These are phyloP conservation scores for Coranthus polyacanthus DNA, from an alignment of 2,797 vertebrate genomes.

Conservation along the genomic window DNA sequence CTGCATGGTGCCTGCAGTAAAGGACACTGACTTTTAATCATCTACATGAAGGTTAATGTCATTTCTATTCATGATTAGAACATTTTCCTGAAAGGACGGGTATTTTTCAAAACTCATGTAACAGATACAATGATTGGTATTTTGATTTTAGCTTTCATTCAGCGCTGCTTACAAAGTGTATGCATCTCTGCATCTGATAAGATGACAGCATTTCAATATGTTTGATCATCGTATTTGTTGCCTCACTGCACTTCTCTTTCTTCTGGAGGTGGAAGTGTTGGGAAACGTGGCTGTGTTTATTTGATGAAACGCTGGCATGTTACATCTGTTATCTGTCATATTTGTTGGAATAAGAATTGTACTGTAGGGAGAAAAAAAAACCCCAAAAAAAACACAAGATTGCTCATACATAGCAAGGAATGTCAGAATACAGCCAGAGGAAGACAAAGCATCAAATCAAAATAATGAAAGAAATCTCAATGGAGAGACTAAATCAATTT, in stretches of 20 bases:
- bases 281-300: slow-evolving; percentile 6
- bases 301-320: slow-evolving; percentile 42
- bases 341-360: slow-evolving; percentile 36
- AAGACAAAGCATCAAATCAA: slow-evolving; percentile 27
- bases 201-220: slow-evolving; percentile 19
- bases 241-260: slow-evolving; percentile 4
- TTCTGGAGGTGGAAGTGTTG: slow-evolving; percentile 9
- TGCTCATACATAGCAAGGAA: slow-evolving; percentile 15
- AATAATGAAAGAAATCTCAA: slow-evolving; percentile 27
- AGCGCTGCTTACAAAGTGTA: neutral
- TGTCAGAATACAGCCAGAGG: slow-evolving; percentile 32
- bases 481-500: slow-evolving; percentile 15
- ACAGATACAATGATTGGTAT: neutral
- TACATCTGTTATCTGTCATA: slow-evolving; percentile 56
- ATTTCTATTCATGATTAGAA: too few relatives aligned
- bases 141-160: slow-evolving; percentile 5
- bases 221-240: slow-evolving; percentile 40
- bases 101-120: slow-evolving; percentile 10
- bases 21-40: slow-evolving; percentile 47
- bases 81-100: neutral
- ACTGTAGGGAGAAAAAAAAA: slow-evolving; percentile 8
- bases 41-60: slow-evolving; percentile 14
- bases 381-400: slow-evolving; percentile 12
- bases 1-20: slow-evolving; percentile 3
- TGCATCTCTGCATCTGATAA: slow-evolving; percentile 13